phyloP scores from a whole-genome alignment of 2,113 vertebrate species.

The Dromiciops gliroides region DNA sequence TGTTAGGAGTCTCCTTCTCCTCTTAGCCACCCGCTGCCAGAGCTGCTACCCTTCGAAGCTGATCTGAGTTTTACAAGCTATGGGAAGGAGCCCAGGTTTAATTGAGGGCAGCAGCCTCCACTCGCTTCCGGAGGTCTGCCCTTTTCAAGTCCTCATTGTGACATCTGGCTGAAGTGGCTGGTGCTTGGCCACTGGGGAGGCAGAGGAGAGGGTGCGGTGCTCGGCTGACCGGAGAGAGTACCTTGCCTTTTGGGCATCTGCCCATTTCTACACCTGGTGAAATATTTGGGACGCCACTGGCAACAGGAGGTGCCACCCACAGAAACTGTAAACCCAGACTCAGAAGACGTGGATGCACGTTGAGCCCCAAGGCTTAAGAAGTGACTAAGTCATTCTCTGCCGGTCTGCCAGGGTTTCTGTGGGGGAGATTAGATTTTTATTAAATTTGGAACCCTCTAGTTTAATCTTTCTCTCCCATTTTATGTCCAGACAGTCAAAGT shows the following conservation, averaged over 20 bases:
- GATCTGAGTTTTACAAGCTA: not conserved
- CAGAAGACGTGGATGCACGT: not conserved
- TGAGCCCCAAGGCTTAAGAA: not conserved
- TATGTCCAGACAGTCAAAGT: constrained; percentile 12
- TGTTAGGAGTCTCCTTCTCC: not conserved
- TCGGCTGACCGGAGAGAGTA: not conserved
- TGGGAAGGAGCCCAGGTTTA: not conserved
- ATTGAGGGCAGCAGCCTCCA: not conserved
- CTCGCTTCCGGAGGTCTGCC: not conserved
- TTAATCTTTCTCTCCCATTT: constrained; percentile 18
- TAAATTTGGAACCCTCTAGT: not conserved
- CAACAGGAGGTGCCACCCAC: not conserved
- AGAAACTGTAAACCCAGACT: not conserved
- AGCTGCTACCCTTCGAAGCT: not conserved
- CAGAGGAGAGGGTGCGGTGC: not conserved
- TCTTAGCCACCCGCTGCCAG: not conserved
- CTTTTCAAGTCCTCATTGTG: not conserved
- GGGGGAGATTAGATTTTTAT: not conserved
- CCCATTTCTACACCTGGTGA: not conserved
- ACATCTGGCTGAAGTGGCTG: not conserved
- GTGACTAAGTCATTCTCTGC: constrained; percentile 1
- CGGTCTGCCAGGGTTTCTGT: not conserved
- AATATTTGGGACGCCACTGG: not conserved
- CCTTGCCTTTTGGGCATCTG: not conserved
- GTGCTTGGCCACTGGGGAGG: not conserved